Conservation (phyloP, 2,113 vertebrate species). For the Ciconia boyciana region DNA sequence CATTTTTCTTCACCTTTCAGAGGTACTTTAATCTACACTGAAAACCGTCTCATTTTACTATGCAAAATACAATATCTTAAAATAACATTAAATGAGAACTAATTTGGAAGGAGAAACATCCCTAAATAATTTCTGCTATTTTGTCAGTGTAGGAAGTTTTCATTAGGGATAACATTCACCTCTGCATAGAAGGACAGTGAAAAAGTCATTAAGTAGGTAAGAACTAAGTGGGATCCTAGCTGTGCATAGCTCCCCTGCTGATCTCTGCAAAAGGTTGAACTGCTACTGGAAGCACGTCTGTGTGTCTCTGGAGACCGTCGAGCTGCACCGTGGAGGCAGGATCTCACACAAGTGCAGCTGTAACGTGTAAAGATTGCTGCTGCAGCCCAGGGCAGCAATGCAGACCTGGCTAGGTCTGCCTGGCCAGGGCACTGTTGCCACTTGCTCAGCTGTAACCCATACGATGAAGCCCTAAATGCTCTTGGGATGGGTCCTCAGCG, state of each 20-base stretch:
- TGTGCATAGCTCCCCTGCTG: not conserved
- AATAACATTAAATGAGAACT: not conserved
- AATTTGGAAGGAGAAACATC: not conserved
- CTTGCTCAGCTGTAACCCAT: not conserved
- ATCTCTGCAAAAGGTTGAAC: not conserved
- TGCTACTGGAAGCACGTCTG: not conserved
- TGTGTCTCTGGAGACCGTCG: not conserved
- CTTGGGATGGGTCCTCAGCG: accelerated
- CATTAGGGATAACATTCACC: not conserved
- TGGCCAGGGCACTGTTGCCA: not conserved
- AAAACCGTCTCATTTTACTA: not conserved
- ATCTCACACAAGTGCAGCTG: accelerated
- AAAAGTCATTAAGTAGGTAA: not conserved
- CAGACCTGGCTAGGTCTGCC: not conserved
- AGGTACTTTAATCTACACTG: not conserved
- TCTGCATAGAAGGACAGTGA: not conserved
- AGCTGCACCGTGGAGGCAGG: no score
- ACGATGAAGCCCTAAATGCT: no score
- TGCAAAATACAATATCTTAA: not conserved
- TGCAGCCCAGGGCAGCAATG: not conserved
- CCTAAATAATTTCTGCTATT: not conserved
- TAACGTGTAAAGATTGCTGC: not conserved
- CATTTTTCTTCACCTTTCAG: not conserved
- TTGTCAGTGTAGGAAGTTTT: not conserved
- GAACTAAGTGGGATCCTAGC: not conserved